A percentile compares a stretch with the other conserved stretches of the same genome.
These are phyloP conservation scores for Trissonchulus sp. DNA, from an alignment of 2,888 invertebrate species.

Conservation along the genomic window DNA sequence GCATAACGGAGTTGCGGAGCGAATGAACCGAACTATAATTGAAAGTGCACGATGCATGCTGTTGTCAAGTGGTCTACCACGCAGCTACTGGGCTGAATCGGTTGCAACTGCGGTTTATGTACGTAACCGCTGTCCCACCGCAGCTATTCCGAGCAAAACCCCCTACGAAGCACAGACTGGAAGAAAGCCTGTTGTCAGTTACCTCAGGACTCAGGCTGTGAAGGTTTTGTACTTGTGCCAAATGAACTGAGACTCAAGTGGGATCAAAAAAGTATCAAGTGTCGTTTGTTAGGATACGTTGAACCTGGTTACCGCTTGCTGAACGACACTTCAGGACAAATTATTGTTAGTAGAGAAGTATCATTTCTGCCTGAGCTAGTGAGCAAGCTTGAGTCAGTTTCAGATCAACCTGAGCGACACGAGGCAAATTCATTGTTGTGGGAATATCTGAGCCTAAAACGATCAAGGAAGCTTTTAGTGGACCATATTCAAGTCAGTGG, in stretches of 20 bases:
- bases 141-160: conserved; percentile 30
- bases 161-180: conserved; percentile 37
- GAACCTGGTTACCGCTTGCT: too few relatives aligned
- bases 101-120: not conserved
- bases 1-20: too few relatives aligned
- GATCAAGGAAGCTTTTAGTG: conserved; percentile 30
- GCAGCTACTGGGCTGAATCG: conserved; percentile 39
- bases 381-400: conserved; percentile 33
- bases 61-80: conserved; percentile 30
- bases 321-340: too few relatives aligned
- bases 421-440: not conserved
- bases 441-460: too few relatives aligned
- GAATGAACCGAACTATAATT: conserved; percentile 38
- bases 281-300: too few relatives aligned
- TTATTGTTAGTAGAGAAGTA: too few relatives aligned
- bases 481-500: conserved; percentile 32
- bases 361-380: too few relatives aligned
- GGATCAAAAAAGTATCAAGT: conserved; percentile 30
- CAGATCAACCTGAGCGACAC: not conserved
- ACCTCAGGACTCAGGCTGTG: conserved; percentile 36
- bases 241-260: conserved; percentile 29
- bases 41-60: conserved; percentile 37
- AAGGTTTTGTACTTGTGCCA: conserved; percentile 33
- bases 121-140: conserved; percentile 36
- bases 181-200: conserved; percentile 30